Evolutionary conservation across 2,888 invertebrate genomes (phyloP), one percentile per base, ranked within the genome.

Genomic region (Rhyacophila evoluta): DNA sequence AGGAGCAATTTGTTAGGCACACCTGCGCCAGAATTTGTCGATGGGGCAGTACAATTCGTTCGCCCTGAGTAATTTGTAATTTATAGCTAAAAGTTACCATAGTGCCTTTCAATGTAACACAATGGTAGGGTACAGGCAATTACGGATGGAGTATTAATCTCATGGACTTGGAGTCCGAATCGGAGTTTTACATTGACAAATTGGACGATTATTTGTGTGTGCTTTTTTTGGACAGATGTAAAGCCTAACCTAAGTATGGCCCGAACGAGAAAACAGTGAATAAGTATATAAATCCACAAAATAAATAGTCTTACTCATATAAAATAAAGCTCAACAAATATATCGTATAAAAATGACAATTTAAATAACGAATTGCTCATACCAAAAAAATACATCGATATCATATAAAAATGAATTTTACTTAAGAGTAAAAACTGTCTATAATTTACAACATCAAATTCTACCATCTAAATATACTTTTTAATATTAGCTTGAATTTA

Each of bases 61-160:
- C 75, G 39, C 38, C 55, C 27, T 36, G 75, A 28, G 39, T 72
- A 78, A 75, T 78, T 71, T 71, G 74, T 70, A 41, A 80, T 80
- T 80, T 80, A 80, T 80, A 33, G 78, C 37, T 28, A 55, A 77
- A 80, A 78, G 72, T 72, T 77, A 39, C 67, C 78, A 37, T 78
- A 80, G 80, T 80, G 80, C 78, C 77, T 80, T 80, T 75, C 78
- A 68, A 29, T 80, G 80, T 80, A 69, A 55, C 70, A 75, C 72
- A 78, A 80, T 78, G 67, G 75, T 36, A 78, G 38, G 37, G 55
- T 72, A 55, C 67, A 67, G 70, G 36, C 74, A 78, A 78, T 78
- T 75, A 29, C 29, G 12, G 71, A 37, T 25, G 19, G 33, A 19
- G 19, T 36, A 71, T 36, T 71, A 55, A 55, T 55, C 55, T 55